Evolutionary conservation across 2,888 invertebrate genomes (phyloP).

Genomic region (Hanleya hanleyi): DNA sequence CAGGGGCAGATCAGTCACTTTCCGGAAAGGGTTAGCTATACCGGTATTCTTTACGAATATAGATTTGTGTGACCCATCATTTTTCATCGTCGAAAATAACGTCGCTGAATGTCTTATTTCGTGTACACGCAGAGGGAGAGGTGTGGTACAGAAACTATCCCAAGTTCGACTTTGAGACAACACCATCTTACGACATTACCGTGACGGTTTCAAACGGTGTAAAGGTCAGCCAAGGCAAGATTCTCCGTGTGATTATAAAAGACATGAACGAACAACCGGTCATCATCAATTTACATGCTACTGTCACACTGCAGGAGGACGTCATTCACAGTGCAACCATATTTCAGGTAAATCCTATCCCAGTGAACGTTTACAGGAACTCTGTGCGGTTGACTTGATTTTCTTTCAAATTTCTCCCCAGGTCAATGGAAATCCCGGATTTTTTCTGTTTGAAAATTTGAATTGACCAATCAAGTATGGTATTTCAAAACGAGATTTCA

Average conservation of each 20-base stretch:
- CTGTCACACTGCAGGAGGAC: background rate
- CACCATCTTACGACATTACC: background rate
- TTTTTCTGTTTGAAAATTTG: no score
- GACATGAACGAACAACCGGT: background rate
- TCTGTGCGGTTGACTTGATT: no score
- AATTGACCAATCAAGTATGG: no score
- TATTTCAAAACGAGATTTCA: no score
- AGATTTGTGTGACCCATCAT: no score
- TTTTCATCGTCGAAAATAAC: no score
- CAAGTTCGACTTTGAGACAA: conserved; percentile 7
- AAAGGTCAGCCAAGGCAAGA: background rate
- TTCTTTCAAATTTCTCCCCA: no score
- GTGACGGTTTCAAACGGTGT: background rate
- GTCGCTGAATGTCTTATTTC: background rate
- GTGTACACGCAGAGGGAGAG: background rate
- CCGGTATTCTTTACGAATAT: no score
- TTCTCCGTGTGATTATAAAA: background rate
- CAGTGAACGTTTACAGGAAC: no score
- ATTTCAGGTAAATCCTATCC: background rate
- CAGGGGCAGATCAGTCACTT: no score
- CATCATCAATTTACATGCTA: background rate
- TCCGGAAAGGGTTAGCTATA: no score
- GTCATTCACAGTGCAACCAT: background rate
- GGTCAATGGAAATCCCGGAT: no score
- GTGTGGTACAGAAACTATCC: background rate